Evolutionary conservation across 2,888 invertebrate genomes (phyloP), one percentile per base, ranked within the genome.

Genomic region (Tenthredo scrophulariae): DNA sequence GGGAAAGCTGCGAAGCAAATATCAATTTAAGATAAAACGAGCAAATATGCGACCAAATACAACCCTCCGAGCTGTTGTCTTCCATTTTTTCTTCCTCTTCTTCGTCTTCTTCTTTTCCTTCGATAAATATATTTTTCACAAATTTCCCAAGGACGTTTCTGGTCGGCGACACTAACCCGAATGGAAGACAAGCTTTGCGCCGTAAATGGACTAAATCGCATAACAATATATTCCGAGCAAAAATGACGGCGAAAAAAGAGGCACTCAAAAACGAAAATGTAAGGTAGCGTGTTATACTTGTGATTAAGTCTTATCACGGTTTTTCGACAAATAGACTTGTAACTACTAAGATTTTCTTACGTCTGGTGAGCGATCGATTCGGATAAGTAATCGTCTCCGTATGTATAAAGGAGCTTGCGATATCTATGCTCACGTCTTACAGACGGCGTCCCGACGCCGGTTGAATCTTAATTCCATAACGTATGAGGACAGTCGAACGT

Each of bases 21-120:
- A 80, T 80, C 80, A 80, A 80, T 80, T 62, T 80, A 80, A 62
- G 58, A 80, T 80, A 62, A 80, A 80, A 62, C 80, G 80, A 80
- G 80, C 80, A 80, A 80, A 80, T 62, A 65, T 50, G 33, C 77
- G 50, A 40, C 33, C 46, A 29, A 77, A 77, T 46, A 54, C 18
- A 18, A 46, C 77, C 46, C 77, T 54, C 29, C 50, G n/a, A 13
- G 54, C 77, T 18, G 77, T 33, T 77, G 50, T 74, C 50, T 18
- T n/a, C 54, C 50, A 40, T 54, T 33, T 54, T 29, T 54, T 54
- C 54, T 2, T 10, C 18, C 33, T 54, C 54, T 9, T 18, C 33
- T 18, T 54, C 40, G 6, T 37, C 37, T n/a, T 54, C n/a, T 54
- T 33, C 18, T n/a, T 2, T 22, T 29, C 9, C 33, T 50, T 46